These are phyloP conservation scores for Patagioenas fasciata DNA, from an alignment of 2,113 vertebrate species.

Conservation along the genomic window DNA sequence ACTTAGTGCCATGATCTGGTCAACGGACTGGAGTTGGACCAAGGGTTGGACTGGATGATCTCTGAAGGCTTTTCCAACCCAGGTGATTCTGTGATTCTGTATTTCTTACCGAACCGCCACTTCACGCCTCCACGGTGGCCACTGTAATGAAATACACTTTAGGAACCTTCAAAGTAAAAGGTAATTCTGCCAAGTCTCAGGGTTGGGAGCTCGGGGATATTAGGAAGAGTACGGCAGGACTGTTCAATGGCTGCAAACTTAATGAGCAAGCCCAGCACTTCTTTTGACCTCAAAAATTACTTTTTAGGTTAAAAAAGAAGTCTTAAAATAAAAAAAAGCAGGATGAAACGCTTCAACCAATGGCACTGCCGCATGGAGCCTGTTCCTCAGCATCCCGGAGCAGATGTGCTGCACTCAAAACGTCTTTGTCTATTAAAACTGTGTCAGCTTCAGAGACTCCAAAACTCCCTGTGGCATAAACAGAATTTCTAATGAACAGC, in stretches of 20 bases:
- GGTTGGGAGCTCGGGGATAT: neutral
- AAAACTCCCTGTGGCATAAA: conserved; percentile 58
- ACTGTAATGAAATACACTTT: neutral
- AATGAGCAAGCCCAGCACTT: conserved; percentile 18
- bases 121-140: neutral
- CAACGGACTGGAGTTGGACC: too few relatives aligned
- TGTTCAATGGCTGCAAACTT: neutral
- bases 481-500: conserved; percentile 65
- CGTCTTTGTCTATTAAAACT: conserved; percentile 65
- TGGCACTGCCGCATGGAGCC: neutral
- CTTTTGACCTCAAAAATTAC: conserved; percentile 36
- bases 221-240: neutral
- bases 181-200: neutral
- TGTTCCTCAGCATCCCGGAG: conserved; percentile 3
- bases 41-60: too few relatives aligned
- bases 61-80: too few relatives aligned
- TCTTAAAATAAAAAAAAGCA: neutral
- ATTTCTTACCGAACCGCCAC: accelerated
- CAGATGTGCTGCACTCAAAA: conserved; percentile 67
- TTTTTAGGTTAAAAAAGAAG: conserved; percentile 11
- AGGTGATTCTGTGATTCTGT: too few relatives aligned
- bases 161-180: neutral
- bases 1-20: too few relatives aligned
- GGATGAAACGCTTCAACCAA: neutral
- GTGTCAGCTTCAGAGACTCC: conserved; percentile 59